A percentile compares a stretch with the other conserved stretches of the same genome.
These are phyloP conservation scores for Leptopilina boulardi DNA, from an alignment of 1,140 invertebrate genomes.

Conservation along the genomic window DNA sequence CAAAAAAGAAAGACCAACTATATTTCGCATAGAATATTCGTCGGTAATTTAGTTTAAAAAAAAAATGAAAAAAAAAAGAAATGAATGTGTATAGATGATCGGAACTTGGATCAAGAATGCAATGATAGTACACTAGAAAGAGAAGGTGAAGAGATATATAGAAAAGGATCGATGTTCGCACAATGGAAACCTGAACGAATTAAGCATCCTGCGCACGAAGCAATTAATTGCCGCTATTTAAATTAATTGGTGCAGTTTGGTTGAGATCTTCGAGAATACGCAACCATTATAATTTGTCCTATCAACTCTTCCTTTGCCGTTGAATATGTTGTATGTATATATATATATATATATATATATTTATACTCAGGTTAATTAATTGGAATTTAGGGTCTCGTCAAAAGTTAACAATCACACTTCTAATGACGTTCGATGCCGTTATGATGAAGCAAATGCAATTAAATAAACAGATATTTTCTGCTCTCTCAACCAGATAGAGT, in stretches of 20 bases:
- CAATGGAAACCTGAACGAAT: constrained; percentile 23
- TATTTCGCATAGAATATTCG: background rate
- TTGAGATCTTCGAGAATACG: constrained; percentile 26
- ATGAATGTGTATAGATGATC: background rate
- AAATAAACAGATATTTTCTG: constrained; percentile 5
- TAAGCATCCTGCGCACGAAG: constrained; percentile 30
- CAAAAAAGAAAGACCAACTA: too few relatives aligned
- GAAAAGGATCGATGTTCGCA: constrained; percentile 24
- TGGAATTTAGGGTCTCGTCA: constrained; percentile 16
- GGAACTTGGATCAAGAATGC: constrained; percentile 10
- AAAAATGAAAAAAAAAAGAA: background rate
- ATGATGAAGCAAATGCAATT: constrained; percentile 13
- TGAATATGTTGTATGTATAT: too few relatives aligned
- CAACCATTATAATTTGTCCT: constrained; percentile 25
- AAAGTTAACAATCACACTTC: constrained; percentile 6
- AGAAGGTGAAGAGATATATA: background rate
- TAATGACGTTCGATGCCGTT: constrained; percentile 3
- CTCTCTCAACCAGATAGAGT: background rate
- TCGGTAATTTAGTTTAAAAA: background rate
- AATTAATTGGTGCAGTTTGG: constrained; percentile 31
- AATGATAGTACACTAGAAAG: background rate
- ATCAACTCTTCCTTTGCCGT: constrained; percentile 6
- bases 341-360: too few relatives aligned
- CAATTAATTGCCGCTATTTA: constrained; percentile 33
- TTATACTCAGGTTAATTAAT: constrained; percentile 23